Evolutionary conservation across 2,888 invertebrate species (phyloP).

Genomic region (Trissolcus brochymenae): DNA sequence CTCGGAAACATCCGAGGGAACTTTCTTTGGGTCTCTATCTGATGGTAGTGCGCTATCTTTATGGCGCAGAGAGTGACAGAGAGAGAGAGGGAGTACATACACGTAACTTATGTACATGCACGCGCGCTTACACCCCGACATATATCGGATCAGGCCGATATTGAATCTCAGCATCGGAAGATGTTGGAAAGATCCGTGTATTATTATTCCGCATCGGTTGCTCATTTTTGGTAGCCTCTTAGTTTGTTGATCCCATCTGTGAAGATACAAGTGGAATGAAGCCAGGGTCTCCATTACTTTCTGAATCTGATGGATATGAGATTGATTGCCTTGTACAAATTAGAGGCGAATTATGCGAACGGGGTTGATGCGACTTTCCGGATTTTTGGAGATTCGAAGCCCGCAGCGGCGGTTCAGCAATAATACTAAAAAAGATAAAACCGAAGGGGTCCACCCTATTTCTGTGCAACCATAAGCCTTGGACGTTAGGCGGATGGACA

Average conservation of each 20-base stretch:
- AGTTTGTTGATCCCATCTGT: constrained; percentile 53
- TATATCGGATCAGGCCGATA: constrained; percentile 68
- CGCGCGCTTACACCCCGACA: constrained; percentile 62
- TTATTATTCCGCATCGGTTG: constrained; percentile 58
- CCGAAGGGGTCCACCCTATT: constrained; percentile 69
- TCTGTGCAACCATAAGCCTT: constrained; percentile 68
- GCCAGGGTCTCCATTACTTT: constrained; percentile 12
- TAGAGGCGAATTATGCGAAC: constrained; percentile 5
- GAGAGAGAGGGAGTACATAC: constrained; percentile 50
- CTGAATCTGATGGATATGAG: constrained; percentile 6
- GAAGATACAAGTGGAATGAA: constrained; percentile 38
- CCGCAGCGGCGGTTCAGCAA: constrained; percentile 73
- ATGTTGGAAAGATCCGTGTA: constrained; percentile 35
- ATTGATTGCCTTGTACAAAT: constrained; percentile 25
- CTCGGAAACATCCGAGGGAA: constrained; percentile 50
- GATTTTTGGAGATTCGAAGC: constrained; percentile 62
- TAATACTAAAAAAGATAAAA: constrained; percentile 76
- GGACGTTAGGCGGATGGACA: constrained; percentile 66
- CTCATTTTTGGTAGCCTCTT: constrained; percentile 55
- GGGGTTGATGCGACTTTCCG: constrained; percentile 36
- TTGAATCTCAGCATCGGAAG: constrained; percentile 62
- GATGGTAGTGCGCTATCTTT: constrained; percentile 67
- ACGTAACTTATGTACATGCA: constrained; percentile 58
- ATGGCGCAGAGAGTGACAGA: constrained; percentile 53
- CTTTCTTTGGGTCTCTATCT: constrained; percentile 57